Base-by-base conservation (phyloP, 2,888 invertebrate genomes). In the Erebia aethiops region DNA sequence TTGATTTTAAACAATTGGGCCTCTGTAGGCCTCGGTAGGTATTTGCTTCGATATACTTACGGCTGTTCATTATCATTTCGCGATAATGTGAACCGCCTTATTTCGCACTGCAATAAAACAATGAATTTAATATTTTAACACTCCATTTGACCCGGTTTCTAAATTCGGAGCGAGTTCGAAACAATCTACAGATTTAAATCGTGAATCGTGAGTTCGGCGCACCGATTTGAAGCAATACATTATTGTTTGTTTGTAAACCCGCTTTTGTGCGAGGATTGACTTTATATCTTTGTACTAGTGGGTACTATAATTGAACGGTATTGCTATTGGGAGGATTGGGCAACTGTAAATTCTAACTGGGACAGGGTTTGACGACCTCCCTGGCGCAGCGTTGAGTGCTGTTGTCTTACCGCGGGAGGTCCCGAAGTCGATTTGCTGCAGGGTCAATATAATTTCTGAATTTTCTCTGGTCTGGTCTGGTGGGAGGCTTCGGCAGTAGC, bases 101-200 rank as follows among this genome's bases (percentile, higher is more conserved):
- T 60, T 60, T 60, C 11, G 60, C n/a, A 41, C 41, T 68, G 21
- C 21, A 26, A 18, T 61, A 63, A 57, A 71, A 67, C 67, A 67
- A 67, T 67, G 57, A 61, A 41, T 67, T 70, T 70, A 61, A 61
- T 63, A 70, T 70, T 70, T 56, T 52, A 72, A 58, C 70, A 49
- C 52, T 21, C 26, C 43, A 70, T 67, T 67, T 52, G 67, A 66
- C 71, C 70, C 63, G 58, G 71, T 68, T 35, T 51, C 70, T 65
- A 61, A 67, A 71, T 73, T 52, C 54, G 52, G 54, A 56, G 26
- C 54, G 61, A 49, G 71, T 67, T 65, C 52, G 51, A 69, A 73
- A 62, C 61, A 62, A 62, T 67, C 58, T 66, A 56, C 65, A 66
- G 56, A 66, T 66, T 56, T 66, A 66, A 65, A 56, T 65, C 43